Evolutionary conservation across 35 echinoderm and acorn worm species (phyloP), one percentile per base, ranked within the genome.

Genomic region (Eucidaris tribuloides): DNA sequence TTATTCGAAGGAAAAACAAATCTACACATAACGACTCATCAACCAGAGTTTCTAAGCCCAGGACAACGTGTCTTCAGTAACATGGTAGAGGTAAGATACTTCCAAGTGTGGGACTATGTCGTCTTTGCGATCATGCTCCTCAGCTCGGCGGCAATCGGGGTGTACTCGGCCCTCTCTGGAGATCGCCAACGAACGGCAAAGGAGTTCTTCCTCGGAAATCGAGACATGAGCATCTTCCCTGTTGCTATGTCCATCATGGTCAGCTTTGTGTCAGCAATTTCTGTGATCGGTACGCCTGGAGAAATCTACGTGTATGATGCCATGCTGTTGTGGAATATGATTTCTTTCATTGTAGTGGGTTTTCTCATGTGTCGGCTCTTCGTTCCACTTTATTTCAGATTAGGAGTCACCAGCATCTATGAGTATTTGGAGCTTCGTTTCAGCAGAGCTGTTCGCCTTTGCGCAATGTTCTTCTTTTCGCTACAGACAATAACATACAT

Each of bases 61-160:
- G n/a, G n/a, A n/a, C n/a, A n/a, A n/a, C n/a, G n/a, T n/a, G n/a
- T n/a, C n/a, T n/a, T n/a, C n/a, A n/a, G n/a, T n/a, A n/a, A n/a
- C n/a, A n/a, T n/a, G n/a, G n/a, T n/a, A n/a, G n/a, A n/a, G n/a
- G n/a, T n/a, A n/a, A n/a, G n/a, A n/a, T n/a, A n/a, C n/a, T n/a
- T n/a, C n/a, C n/a, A n/a, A n/a, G 54, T 78, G 9, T 62, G 59
- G 49, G 90, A 92, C 27, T 92, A 92, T 42, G 66, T 92, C 20
- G 61, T 92, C 2, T 86, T 86, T 33, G 23, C 34, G 4, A 20
- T 80, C 19, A 77, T 92, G 90, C 78, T 92, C 6, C 17, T 24
- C 19, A 76, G 81, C 28, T 92, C 90, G 1, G 38, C 68, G 2
- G 27, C 45, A 1, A 92, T 92, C 45, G 90, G 90, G 0, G 28